phyloP scores from a whole-genome alignment of 2,797 vertebrate genomes.

The Carcharodon carcharias region DNA sequence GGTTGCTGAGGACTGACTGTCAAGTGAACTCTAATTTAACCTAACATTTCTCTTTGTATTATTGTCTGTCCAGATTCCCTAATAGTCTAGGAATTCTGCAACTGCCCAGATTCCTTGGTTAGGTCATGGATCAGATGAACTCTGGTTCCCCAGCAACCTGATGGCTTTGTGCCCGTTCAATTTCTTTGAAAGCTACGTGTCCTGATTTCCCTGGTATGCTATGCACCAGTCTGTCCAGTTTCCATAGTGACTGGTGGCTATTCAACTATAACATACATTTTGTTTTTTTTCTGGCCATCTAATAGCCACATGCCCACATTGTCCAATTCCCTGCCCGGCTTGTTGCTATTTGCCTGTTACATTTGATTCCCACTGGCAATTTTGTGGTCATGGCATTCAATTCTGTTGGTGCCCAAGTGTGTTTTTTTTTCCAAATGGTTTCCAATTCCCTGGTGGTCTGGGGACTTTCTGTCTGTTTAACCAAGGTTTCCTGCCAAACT shows the following conservation, averaged over 20 bases:
- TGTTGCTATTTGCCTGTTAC: neutral
- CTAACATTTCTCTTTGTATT: neutral
- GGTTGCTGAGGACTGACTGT: neutral
- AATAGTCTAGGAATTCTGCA: neutral
- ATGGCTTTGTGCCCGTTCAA: neutral
- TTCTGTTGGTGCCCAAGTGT: neutral
- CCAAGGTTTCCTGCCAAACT: neutral
- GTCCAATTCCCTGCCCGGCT: neutral
- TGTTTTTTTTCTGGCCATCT: neutral
- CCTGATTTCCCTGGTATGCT: neutral
- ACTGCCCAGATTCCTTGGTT: slow-evolving; percentile 6
- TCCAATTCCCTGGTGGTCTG: slow-evolving; percentile 6
- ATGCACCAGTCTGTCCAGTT: neutral
- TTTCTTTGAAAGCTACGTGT: neutral
- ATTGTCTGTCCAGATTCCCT: neutral
- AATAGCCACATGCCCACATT: neutral
- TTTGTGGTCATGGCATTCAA: neutral
- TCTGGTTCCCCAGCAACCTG: neutral
- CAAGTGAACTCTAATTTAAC: slow-evolving; percentile 3
- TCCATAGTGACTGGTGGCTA: neutral
- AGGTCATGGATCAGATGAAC: neutral
- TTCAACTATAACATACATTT: neutral
- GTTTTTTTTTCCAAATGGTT: neutral
- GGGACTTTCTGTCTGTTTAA: neutral
- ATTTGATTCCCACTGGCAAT: neutral